Conservation (phyloP, 1,140 invertebrate genomes). For the Diachasma alloeum region DNA sequence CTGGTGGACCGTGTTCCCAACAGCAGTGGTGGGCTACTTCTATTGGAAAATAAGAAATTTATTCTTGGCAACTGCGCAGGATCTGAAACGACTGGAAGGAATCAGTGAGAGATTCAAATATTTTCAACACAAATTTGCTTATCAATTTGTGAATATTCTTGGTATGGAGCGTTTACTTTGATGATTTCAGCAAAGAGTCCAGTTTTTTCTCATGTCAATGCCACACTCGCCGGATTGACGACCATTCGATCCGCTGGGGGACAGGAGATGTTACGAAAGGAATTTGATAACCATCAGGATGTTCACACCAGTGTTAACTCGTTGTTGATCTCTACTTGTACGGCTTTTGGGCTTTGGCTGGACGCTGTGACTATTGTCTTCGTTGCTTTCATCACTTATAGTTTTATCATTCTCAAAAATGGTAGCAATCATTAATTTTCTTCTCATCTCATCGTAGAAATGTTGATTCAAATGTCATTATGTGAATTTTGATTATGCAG, state of each 20-base stretch:
- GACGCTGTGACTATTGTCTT: conserved; percentile 78
- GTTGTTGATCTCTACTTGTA: conserved; percentile 75
- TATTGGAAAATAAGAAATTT: conserved; percentile 76
- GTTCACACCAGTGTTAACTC: conserved; percentile 72
- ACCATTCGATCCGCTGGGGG: conserved; percentile 80
- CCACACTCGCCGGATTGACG: conserved; percentile 79
- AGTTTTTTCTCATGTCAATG: conserved; percentile 80
- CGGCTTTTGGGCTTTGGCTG: conserved; percentile 83
- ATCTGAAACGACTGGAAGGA: conserved; percentile 84
- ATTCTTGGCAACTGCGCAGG: conserved; percentile 81
- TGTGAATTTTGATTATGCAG: conserved; percentile 25
- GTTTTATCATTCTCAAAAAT: conserved; percentile 72
- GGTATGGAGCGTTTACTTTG: conserved; percentile 42
- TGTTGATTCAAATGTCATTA: background rate
- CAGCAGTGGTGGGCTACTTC: conserved; percentile 72
- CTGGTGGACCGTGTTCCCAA: conserved; percentile 77
- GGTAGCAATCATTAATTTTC: conserved; percentile 51
- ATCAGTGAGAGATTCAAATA: conserved; percentile 53
- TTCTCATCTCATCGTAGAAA: background rate
- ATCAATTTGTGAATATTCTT: too few species aligned
- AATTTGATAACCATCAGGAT: conserved; percentile 78
- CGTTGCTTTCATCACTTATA: conserved; percentile 74
- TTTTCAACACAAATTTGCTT: too few species aligned
- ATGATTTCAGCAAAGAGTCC: conserved; percentile 68
- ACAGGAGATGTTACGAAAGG: conserved; percentile 74